Evolutionary conservation across 2,113 vertebrate species (phyloP), one percentile per base, ranked within the genome.

Genomic region (Budorcas taxicolor): DNA sequence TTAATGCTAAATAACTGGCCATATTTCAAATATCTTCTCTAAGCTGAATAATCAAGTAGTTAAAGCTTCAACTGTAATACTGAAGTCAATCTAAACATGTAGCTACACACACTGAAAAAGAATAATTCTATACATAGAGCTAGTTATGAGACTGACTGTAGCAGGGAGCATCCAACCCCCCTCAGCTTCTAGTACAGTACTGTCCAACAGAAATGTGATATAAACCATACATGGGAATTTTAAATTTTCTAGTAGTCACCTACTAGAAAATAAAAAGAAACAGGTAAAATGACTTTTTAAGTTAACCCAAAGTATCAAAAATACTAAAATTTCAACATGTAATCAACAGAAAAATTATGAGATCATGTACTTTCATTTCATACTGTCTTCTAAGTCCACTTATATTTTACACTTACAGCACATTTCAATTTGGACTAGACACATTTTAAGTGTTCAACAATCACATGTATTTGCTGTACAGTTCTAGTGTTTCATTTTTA

Each of bases 301-400:
- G 53, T 96, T 82, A 90, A 94, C 14, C 13, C 15, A 33, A 95
- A 90, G 50, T 67, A 67, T 45, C 15, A 97, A 90, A 94, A 95
- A 96, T 60, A 90, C 47, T 92, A 58, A 83, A 47, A 94, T 58
- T 87, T 83, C 25, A 90, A 83, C 23, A 60, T 6, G 10, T 45
- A 92, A 31, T 91, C 67, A 94, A 62, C 2, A 71, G 10, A 87
- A 96, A 91, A 78, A 40, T 64, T 40, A 62, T 90, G 45, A 81
- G 47, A 40, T 57, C 85, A 45, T 94, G 83, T 84, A 93, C 11
- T 81, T 33, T 60, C 45, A 92, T 33, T 84, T 85, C 78, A 94
- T 58, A n/a, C 29, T 53, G 25, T 67, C 45, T 85, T 95, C 47
- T 92, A 87, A 91, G 78, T 71, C 43, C 43, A 82, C 71, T 67